Percentiles rank a stretch among this genome's conserved stretches.
phyloP scores from a whole-genome alignment of 2,113 vertebrate species.

The Sigmodon hispidus region DNA sequence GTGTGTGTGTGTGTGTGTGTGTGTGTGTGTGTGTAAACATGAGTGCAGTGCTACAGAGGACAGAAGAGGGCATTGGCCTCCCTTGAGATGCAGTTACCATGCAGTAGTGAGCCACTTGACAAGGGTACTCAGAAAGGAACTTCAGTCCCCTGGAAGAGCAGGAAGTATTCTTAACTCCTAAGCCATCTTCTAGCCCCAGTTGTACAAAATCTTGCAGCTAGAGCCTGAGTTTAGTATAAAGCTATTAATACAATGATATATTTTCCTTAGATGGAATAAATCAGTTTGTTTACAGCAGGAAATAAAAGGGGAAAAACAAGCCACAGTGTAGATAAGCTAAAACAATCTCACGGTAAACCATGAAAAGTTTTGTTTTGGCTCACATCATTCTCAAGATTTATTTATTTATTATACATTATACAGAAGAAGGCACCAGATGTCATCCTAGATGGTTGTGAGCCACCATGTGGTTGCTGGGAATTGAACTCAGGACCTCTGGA shows the following conservation, averaged over 20 bases:
- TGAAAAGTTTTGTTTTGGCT: constrained; percentile 28
- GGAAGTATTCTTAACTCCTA: background rate
- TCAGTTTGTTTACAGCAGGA: constrained; percentile 52
- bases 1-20: background rate
- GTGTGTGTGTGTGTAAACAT: background rate
- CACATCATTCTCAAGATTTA: constrained; percentile 40
- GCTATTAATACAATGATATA: constrained; percentile 4
- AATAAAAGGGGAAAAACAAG: constrained; percentile 37
- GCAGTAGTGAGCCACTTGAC: background rate
- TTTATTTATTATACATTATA: no score
- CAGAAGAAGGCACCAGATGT: no score
- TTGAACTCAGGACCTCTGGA: no score
- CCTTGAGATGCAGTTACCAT: background rate
- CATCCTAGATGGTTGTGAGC: no score
- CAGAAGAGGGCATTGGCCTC: background rate
- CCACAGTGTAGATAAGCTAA: constrained; percentile 30
- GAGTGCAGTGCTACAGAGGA: background rate
- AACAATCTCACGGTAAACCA: constrained; percentile 1
- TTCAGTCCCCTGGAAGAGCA: background rate
- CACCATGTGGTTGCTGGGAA: no score
- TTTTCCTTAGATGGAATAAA: constrained; percentile 59
- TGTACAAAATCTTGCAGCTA: constrained; percentile 37
- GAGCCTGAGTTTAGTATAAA: constrained; percentile 42
- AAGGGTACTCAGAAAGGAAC: background rate
- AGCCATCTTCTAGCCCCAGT: background rate